Percentiles rank a stretch among this genome's conserved stretches.
phyloP scores from a whole-genome alignment of 2,113 vertebrate species.

The Lucifuga dentata region DNA sequence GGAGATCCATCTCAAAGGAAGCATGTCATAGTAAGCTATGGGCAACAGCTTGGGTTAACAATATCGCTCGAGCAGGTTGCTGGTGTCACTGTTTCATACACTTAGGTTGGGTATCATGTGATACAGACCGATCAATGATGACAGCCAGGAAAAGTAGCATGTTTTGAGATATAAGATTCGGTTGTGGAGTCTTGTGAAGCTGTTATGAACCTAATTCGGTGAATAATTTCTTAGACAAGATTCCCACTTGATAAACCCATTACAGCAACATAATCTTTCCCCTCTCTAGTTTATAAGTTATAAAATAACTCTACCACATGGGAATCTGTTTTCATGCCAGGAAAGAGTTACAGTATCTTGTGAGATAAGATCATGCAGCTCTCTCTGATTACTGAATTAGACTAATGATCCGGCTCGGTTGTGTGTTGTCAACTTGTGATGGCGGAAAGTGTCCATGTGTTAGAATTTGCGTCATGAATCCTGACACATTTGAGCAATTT shows the following conservation, averaged over 20 bases:
- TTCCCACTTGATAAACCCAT: conserved; percentile 8
- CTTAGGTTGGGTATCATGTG: not conserved
- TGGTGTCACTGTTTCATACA: not conserved
- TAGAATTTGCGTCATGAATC: conserved; percentile 2
- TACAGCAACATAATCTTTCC: not conserved
- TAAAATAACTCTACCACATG: too few relatives aligned
- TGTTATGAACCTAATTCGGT: conserved; percentile 10
- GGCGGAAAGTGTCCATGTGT: not conserved
- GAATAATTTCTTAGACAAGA: conserved; percentile 2
- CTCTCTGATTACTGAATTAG: too few relatives aligned
- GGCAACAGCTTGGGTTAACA: too few relatives aligned
- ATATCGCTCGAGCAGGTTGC: too few relatives aligned
- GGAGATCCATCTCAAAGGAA: too few relatives aligned
- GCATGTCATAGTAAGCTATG: too few relatives aligned
- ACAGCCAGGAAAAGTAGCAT: too few relatives aligned
- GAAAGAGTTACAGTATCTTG: too few relatives aligned
- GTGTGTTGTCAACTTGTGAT: not conserved
- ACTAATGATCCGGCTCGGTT: too few relatives aligned
- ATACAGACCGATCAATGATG: not conserved
- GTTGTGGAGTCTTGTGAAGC: not conserved
- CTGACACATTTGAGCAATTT: not conserved
- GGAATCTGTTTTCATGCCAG: too few relatives aligned
- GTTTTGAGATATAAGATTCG: too few relatives aligned
- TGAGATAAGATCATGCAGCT: too few relatives aligned
- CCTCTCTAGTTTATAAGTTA: not conserved